Evolutionary conservation across 1,140 invertebrate genomes (phyloP), one percentile per base, ranked within the genome.

Genomic region (Tetramorium alpestre): DNA sequence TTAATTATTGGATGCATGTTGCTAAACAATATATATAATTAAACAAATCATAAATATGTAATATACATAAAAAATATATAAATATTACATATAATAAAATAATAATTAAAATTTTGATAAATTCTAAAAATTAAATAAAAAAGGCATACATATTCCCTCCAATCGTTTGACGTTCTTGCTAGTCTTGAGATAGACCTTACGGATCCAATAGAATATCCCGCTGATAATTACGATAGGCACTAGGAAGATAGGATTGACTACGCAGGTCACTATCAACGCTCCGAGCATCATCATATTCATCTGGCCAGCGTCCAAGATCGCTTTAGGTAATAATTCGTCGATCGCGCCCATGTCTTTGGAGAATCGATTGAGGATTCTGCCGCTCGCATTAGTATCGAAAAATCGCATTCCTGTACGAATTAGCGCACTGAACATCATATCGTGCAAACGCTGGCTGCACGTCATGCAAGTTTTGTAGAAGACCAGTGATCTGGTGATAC

Each of bases 161-260:
- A 99, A 93, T 73, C 98, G 95, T 94, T 99, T 99, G 8, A 99
- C 96, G 91, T 98, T 98, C 88, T 98, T 96, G 0, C 98, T 98
- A 0, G 98, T 98, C 69, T 96, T 96, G 11, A 99, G 94, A 93
- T 98, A 99, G 78, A 98, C 96, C 85, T 96, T 96, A 22, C 98
- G 95, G 18, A 98, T 96, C 81, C 96, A 96, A 80, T 97, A 96
- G 91, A 99, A 98, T 0, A 98, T 86, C 0, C 97, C 90, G 3
- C 96, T 95, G 2, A 99, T 95, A 22, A 98, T 94, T 0, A 97
- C 87, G 0, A 97, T 96, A 0, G 98, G 97, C 10, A 97, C 92
- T 2, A 98, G 86, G 64, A 98, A 97, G 95, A 97, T 97, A 0
- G 97, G 96, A 90, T 98, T 97, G 0, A 98, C 96, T 0, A 97